Evolutionary conservation across 2,888 invertebrate species (phyloP).

Genomic region (Hydriomena furcata): DNA sequence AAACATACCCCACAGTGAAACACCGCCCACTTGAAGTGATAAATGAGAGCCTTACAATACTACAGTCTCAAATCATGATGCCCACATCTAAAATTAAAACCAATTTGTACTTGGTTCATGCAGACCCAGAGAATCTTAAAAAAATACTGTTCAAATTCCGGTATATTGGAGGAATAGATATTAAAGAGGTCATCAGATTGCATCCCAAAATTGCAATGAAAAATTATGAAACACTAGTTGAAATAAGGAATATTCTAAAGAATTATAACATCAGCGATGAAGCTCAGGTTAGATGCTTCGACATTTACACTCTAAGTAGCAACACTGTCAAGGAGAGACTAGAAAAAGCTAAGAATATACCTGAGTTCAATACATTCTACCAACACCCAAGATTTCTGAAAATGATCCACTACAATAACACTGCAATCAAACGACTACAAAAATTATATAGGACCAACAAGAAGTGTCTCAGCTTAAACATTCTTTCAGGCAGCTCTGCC

Average conservation of each 20-base stretch:
- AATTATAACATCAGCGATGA: conserved; percentile 65
- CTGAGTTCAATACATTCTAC: conserved; percentile 66
- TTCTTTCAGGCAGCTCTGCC: conserved; percentile 67
- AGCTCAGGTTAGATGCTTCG: conserved; percentile 73
- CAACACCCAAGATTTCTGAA: conserved; percentile 74
- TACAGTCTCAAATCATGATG: conserved; percentile 64
- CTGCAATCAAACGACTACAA: conserved; percentile 59
- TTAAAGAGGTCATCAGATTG: conserved; percentile 70
- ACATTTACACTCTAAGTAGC: conserved; percentile 68
- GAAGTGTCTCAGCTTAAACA: conserved; percentile 71
- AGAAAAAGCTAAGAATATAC: conserved; percentile 59
- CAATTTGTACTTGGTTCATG: conserved; percentile 71
- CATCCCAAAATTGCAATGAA: conserved; percentile 69
- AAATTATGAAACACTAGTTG: conserved; percentile 55
- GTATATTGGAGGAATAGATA: conserved; percentile 68
- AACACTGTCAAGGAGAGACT: conserved; percentile 64
- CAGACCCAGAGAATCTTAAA: conserved; percentile 69
- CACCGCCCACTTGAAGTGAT: conserved; percentile 70
- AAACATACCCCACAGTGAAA: conserved; percentile 73
- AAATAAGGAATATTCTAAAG: conserved; percentile 62
- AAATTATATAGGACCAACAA: conserved; percentile 63
- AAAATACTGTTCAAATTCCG: conserved; percentile 60
- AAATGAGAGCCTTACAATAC: conserved; percentile 63
- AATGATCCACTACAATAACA: conserved; percentile 72
- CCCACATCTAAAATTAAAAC: conserved; percentile 67